These are phyloP conservation scores for Sandelia bainsii DNA, from an alignment of 2,797 vertebrate species.

Conservation along the genomic window DNA sequence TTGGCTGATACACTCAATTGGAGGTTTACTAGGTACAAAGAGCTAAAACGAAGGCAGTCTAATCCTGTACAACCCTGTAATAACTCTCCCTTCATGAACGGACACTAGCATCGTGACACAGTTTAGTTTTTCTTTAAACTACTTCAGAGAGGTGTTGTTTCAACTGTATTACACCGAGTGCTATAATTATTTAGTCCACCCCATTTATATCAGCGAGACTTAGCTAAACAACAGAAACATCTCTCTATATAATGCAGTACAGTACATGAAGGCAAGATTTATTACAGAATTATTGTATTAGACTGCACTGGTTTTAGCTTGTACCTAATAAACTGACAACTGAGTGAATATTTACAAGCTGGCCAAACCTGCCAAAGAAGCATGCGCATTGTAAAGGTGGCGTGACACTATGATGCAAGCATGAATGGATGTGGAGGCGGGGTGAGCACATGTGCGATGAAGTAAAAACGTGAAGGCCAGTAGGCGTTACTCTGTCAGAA, in stretches of 20 bases:
- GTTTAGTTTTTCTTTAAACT: too few relatives aligned
- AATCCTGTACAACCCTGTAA: neutral
- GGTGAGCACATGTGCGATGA: neutral
- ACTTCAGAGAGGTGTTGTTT: too few relatives aligned
- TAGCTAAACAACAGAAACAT: too few relatives aligned
- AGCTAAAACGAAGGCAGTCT: neutral
- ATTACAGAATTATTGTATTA: neutral
- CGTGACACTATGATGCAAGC: neutral
- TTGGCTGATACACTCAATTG: neutral
- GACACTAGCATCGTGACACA: too few relatives aligned
- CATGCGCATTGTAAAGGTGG: neutral
- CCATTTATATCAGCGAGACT: too few relatives aligned
- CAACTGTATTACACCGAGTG: too few relatives aligned
- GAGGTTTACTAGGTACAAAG: neutral
- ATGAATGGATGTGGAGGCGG: neutral
- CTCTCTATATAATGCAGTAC: too few relatives aligned
- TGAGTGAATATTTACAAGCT: neutral
- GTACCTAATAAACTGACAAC: neutral
- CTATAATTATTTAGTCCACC: too few relatives aligned
- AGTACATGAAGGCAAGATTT: neutral
- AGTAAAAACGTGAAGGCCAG: constrained; percentile 2
- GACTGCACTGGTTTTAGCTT: too few relatives aligned
- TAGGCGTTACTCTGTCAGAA: neutral
- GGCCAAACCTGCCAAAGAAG: constrained; percentile 1
- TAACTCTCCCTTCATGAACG: too few relatives aligned